A percentile compares a stretch with the other conserved stretches of the same genome.
These are phyloP conservation scores for Pterobdella sp. DNA, from an alignment of 2,888 invertebrate species.

Conservation along the genomic window DNA sequence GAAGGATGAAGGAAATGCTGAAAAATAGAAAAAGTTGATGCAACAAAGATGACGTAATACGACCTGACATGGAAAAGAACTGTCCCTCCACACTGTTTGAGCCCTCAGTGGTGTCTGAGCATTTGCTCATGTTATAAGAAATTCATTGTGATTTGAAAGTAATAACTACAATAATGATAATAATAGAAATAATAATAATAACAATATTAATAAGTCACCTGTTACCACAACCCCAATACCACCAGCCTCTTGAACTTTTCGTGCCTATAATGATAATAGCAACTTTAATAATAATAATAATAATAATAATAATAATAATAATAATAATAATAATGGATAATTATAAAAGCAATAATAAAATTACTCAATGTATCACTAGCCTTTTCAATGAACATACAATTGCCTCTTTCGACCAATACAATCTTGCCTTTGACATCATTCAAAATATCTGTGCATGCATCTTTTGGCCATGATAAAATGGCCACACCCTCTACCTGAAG, in stretches of 20 bases:
- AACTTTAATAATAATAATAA: too few species aligned
- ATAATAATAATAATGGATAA: too few species aligned
- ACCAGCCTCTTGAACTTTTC: conserved; percentile 71
- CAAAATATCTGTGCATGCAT: conserved; percentile 57
- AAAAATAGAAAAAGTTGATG: neutral
- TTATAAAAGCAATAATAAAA: too few species aligned
- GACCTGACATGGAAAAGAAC: conserved; percentile 28
- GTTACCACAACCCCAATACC: conserved; percentile 74
- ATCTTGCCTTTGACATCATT: conserved; percentile 62
- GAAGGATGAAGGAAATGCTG: too few species aligned
- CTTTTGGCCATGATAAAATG: conserved; percentile 63
- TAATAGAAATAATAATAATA: neutral
- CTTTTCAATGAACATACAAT: conserved; percentile 92
- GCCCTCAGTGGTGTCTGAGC: neutral
- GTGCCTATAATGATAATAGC: conserved; percentile 56
- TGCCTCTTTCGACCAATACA: conserved; percentile 77
- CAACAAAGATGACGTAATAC: conserved; percentile 1
- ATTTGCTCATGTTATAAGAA: neutral
- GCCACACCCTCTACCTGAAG: conserved; percentile 50
- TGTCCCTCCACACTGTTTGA: neutral
- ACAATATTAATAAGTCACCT: conserved; percentile 44
- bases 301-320: too few species aligned
- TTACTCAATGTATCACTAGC: too few species aligned
- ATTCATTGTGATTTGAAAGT: neutral
- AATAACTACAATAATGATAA: too few species aligned